Evolutionary conservation across 2,888 invertebrate genomes (phyloP), one percentile per base, ranked within the genome.

Genomic region (Drosophila buzzatii): DNA sequence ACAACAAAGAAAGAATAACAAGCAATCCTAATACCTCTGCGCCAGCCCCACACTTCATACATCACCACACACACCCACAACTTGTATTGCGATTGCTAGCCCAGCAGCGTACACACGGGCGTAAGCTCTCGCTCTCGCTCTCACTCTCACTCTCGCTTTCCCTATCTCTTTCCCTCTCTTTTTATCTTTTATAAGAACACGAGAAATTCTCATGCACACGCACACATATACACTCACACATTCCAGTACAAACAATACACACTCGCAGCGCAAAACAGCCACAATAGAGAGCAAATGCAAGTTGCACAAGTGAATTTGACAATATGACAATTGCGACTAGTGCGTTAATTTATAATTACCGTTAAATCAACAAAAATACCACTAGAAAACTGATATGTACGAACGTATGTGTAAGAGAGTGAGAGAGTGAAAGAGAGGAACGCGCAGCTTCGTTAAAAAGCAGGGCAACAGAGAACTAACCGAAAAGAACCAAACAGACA

Each of bases 1-100:
- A 85, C 89, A 90, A 85, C 85, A 85, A 85, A 90, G 90, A 90
- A 88, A 82, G 75, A 90, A 90, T 76, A 87, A 89, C 88, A 85
- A 90, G 90, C 79, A 73, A 89, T 81, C 81, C 89, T 86, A 78
- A 70, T 77, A 81, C 73, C 84, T 70, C 69, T 64, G 64, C 67
- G 53, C 69, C 70, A 69, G 56, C 51, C 52, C 49, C 79, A 53
- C 58, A 56, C 33, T 47, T 20, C 57, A 3, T 23, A 57, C 20
- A 57, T 42, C 35, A 45, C 47, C 67, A 45, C 58, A 61, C 51
- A 63, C 53, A 71, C 61, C 49, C 59, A 63, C 63, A 66, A 61
- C 55, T 53, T 55, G 67, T 70, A 77, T 69, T 63, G 72, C 72
- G 70, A 79, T 79, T 76, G 76, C 76, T 76, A 62, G 76, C 71